Evolutionary conservation across 1,140 invertebrate genomes (phyloP), one percentile per base, ranked within the genome.

Genomic region (Diploscapter pachys): DNA sequence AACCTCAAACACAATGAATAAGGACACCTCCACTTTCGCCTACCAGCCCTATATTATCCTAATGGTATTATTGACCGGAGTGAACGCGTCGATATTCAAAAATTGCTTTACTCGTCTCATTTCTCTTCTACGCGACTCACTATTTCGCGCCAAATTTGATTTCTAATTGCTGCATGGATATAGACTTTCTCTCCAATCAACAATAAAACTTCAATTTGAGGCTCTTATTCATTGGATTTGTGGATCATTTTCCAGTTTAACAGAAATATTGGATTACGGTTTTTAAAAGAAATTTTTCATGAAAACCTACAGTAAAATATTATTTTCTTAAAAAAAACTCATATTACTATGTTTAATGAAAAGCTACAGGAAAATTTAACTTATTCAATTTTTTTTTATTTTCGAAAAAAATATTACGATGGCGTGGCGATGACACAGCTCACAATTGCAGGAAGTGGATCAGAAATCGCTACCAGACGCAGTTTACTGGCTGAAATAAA

Each of bases 301-400:
- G 50, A 65, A 65, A 8, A 49, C 31, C n/a, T 65, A 11, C 8
- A 11, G n/a, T 11, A 11, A 48, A 11, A 65, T 65, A 65, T 65
- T 11, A 11, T 2, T 9, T 9, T 8, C 50, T 65, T 65, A 0
- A 65, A 65, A 11, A 8, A 9, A 65, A 9, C 9, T 2, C 8
- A 13, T 2, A 13, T 2, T 8, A 65, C 9, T 61, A 56, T n/a
- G 2, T n/a, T n/a, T 9, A 67, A 62, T 2, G 49, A 70, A 31
- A 69, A 71, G 50, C 11, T 66, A 69, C 31, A 71, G 31, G n/a
- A 1, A 68, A 72, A 72, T 69, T 52, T 50, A 71, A 50, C 57
- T 59, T n/a, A 68, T n/a, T 8, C 0, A 68, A 68, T 2, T 55
- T 68, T 52, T 5, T 51, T 52, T 2, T 68, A 52, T 63, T 63